These are phyloP conservation scores for Drosophila paracracens DNA, from an alignment of 2,888 invertebrate genomes.

Conservation along the genomic window DNA sequence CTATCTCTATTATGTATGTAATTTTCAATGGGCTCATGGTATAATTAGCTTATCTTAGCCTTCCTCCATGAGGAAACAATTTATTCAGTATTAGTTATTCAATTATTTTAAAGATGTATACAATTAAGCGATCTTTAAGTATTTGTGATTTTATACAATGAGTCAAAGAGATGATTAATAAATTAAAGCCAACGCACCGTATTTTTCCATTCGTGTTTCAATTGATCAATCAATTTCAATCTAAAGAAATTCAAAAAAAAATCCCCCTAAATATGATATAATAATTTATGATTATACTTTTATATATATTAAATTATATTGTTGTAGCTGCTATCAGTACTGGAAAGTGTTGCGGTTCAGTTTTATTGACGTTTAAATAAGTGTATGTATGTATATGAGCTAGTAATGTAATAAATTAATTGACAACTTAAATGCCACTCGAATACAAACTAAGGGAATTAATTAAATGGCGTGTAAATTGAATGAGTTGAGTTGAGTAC, in stretches of 20 bases:
- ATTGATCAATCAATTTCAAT: neutral
- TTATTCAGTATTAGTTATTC: neutral
- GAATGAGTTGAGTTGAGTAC: constrained; percentile 1
- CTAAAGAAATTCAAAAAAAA: neutral
- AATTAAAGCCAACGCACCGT: neutral
- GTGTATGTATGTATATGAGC: neutral
- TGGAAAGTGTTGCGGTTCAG: constrained; percentile 17
- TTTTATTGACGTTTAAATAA: constrained; percentile 2
- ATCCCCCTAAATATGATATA: neutral
- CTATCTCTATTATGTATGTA: neutral
- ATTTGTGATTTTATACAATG: too few relatives aligned
- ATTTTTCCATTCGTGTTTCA: neutral
- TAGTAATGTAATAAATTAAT: constrained; percentile 9
- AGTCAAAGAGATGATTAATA: neutral
- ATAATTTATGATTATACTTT: neutral
- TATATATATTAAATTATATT: neutral
- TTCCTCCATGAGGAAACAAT: neutral
- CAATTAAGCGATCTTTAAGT: neutral
- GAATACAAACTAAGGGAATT: neutral
- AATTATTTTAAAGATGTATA: too few relatives aligned
- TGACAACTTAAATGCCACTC: constrained; percentile 12
- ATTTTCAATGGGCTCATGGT: neutral
- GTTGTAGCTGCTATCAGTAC: constrained; percentile 11
- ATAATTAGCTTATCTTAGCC: neutral
- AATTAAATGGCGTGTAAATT: constrained; percentile 7